These are phyloP conservation scores for Gambelia wislizenii DNA, from an alignment of 2,797 vertebrate species.

Conservation along the genomic window DNA sequence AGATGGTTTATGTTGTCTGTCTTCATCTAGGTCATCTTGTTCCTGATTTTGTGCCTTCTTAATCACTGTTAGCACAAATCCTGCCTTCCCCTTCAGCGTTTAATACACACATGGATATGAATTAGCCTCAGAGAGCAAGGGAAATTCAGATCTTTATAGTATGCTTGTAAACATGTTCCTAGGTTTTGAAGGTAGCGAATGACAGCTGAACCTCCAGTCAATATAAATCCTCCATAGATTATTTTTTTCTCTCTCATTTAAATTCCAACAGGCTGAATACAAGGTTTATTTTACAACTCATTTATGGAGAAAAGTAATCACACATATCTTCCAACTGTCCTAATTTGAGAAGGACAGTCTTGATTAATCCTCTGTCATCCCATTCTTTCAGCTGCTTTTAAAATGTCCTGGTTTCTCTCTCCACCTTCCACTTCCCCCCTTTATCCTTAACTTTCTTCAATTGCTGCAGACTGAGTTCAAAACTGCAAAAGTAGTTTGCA, in stretches of 20 bases:
- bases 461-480: no score
- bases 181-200: not conserved
- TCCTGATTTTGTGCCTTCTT: conserved; percentile 51
- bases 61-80: conserved; percentile 55
- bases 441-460: no score
- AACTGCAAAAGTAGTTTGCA: no score
- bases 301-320: not conserved
- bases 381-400: no score
- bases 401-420: no score
- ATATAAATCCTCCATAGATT: no score
- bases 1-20: conserved; percentile 70
- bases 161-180: not conserved
- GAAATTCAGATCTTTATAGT: not conserved
- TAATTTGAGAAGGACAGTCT: not conserved
- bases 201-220: not conserved
- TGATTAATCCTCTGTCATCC: no score
- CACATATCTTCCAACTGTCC: not conserved
- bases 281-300: not conserved
- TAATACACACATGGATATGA: conserved; percentile 36
- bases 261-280: not conserved
- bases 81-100: conserved; percentile 44
- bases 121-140: not conserved
- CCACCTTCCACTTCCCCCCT: no score
- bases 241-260: not conserved
- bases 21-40: conserved; percentile 68